Conservation (phyloP, 1,140 invertebrate genomes). For the Microplitis demolitor region DNA sequence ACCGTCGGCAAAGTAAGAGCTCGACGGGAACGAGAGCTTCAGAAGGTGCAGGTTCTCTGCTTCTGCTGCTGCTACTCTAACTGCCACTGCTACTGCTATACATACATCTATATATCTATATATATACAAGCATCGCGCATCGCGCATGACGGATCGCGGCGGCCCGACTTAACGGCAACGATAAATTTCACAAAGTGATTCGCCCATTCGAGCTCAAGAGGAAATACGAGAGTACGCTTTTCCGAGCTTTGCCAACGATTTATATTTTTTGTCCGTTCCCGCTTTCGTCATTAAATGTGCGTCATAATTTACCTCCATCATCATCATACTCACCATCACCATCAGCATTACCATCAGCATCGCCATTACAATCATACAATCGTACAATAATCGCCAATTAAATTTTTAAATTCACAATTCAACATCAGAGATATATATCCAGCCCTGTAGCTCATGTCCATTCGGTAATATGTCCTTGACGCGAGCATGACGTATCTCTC, state of each 20-base stretch:
- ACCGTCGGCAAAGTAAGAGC: constrained; percentile 9
- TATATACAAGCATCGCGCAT: not conserved
- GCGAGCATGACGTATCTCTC: constrained; percentile 28
- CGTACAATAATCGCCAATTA: no score
- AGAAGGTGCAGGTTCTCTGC: not conserved
- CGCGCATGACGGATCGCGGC: constrained; percentile 11
- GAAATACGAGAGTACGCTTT: constrained; percentile 7
- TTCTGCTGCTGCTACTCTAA: no score
- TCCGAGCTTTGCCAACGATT: constrained; percentile 1
- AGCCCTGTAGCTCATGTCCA: not conserved
- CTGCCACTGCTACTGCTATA: not conserved
- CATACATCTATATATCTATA: no score
- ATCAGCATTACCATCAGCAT: no score
- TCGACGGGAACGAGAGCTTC: not conserved
- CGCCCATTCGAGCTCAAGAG: constrained; percentile 7
- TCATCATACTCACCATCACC: no score
- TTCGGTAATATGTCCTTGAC: constrained; percentile 34
- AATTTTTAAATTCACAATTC: no score
- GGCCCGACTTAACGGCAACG: constrained; percentile 8
- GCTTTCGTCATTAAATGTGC: no score
- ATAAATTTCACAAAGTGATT: constrained; percentile 20
- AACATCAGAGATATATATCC: not conserved
- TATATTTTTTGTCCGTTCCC: not conserved
- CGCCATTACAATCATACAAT: no score
- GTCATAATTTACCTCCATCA: no score